Conservation (phyloP, 1,140 invertebrate species). For the Formica selysi region DNA sequence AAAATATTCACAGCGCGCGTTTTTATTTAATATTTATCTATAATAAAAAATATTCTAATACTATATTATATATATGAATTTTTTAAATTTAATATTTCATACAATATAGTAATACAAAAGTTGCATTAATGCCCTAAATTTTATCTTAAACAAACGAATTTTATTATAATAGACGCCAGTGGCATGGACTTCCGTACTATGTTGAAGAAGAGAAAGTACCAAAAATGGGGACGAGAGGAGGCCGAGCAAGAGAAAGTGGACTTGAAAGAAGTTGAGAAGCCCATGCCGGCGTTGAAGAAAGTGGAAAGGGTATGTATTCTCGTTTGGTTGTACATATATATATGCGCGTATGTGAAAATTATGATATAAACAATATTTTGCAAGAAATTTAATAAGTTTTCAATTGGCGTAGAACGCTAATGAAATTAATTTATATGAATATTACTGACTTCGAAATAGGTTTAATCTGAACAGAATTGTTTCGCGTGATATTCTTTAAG, state of each 20-base stretch:
- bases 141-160: constrained; percentile 12
- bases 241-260: constrained; percentile 96
- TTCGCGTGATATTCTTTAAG: background rate
- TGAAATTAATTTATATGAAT: background rate
- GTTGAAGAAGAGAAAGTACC: constrained; percentile 98
- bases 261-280: constrained; percentile 96
- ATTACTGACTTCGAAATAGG: background rate
- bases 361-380: background rate
- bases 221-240: constrained; percentile 96
- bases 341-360: background rate
- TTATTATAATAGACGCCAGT: constrained; percentile 91
- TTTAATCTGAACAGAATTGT: background rate
- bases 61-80: background rate
- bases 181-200: constrained; percentile 99
- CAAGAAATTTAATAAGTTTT: constrained; percentile 17
- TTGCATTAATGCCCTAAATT: background rate
- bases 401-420: background rate
- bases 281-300: constrained; percentile 94
- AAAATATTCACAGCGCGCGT: background rate
- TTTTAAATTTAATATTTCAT: constrained; percentile 4
- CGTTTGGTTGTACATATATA: background rate
- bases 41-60: background rate
- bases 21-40: background rate
- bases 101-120: background rate
- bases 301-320: constrained; percentile 93